Conservation (phyloP, 2,888 invertebrate species). For the Andrena camellia region DNA sequence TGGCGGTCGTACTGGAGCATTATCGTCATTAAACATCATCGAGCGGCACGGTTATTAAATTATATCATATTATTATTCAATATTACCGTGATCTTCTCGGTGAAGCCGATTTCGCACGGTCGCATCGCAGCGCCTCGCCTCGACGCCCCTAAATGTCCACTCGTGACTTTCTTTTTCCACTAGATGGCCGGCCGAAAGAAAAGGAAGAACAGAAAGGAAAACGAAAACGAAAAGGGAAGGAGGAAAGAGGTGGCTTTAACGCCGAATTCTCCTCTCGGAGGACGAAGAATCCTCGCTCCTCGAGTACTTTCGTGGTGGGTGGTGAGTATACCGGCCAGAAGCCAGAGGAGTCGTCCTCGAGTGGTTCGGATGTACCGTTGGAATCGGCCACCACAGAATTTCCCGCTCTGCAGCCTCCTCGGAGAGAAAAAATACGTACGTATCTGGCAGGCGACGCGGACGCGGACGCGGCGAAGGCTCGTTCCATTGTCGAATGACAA, state of each 20-base stretch:
- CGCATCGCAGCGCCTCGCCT: background rate
- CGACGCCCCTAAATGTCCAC: constrained; percentile 28
- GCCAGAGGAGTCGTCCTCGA: constrained; percentile 54
- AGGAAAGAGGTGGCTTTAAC: constrained; percentile 34
- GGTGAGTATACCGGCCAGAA: constrained; percentile 51
- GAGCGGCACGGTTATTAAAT: constrained; percentile 65
- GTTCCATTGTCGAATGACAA: constrained; percentile 2
- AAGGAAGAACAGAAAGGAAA: background rate
- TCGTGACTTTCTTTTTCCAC: constrained; percentile 16
- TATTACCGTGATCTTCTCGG: constrained; percentile 58
- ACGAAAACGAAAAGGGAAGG: background rate
- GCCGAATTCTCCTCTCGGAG: constrained; percentile 63
- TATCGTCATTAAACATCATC: constrained; percentile 67
- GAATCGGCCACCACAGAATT: constrained; percentile 62
- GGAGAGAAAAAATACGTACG: constrained; percentile 52
- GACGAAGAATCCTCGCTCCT: constrained; percentile 63
- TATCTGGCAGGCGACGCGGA: background rate
- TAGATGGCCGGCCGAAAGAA: constrained; percentile 11
- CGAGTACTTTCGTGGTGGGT: constrained; percentile 67
- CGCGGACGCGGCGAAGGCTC: background rate
- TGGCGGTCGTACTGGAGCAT: constrained; percentile 52
- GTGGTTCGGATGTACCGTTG: constrained; percentile 66
- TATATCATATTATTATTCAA: constrained; percentile 63
- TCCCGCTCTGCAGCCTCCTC: constrained; percentile 43
- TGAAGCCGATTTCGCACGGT: constrained; percentile 61